These are phyloP conservation scores for Hyaena hyaena DNA, from an alignment of 2,113 vertebrate genomes.

Conservation along the genomic window DNA sequence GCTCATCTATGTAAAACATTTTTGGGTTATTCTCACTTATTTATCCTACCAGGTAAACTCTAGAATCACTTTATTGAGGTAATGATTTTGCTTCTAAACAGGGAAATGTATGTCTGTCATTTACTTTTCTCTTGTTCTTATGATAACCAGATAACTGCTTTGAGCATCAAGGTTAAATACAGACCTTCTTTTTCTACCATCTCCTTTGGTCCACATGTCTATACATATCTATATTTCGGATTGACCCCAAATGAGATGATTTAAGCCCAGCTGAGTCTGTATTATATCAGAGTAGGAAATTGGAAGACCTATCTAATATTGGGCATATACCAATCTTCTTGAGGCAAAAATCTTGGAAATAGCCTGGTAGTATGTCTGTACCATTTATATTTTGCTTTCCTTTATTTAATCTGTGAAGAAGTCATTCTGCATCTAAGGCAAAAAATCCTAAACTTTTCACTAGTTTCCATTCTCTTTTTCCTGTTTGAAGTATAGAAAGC, in stretches of 20 bases:
- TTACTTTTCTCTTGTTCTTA: not conserved
- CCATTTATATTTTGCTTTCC: not conserved
- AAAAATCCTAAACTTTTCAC: not conserved
- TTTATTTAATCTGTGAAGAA: not conserved
- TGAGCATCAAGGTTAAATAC: constrained; percentile 7
- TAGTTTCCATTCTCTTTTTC: not conserved
- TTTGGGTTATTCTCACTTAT: not conserved
- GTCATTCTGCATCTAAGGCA: not conserved
- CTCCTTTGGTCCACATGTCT: not conserved
- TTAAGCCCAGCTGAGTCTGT: not conserved
- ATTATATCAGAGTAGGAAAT: not conserved
- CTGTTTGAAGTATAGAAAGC: not conserved
- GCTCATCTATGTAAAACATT: not conserved
- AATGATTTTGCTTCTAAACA: not conserved
- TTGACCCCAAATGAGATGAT: not conserved
- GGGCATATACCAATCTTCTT: not conserved
- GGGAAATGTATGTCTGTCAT: not conserved
- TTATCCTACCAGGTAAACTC: not conserved
- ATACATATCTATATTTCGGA: not conserved
- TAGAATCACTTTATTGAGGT: not conserved
- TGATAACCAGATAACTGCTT: not conserved
- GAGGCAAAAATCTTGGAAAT: not conserved
- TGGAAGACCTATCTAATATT: not conserved
- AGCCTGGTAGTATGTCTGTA: not conserved
- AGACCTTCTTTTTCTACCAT: not conserved